Conservation (phyloP, 2,888 invertebrate species). For the Ametastegia equiseti region DNA sequence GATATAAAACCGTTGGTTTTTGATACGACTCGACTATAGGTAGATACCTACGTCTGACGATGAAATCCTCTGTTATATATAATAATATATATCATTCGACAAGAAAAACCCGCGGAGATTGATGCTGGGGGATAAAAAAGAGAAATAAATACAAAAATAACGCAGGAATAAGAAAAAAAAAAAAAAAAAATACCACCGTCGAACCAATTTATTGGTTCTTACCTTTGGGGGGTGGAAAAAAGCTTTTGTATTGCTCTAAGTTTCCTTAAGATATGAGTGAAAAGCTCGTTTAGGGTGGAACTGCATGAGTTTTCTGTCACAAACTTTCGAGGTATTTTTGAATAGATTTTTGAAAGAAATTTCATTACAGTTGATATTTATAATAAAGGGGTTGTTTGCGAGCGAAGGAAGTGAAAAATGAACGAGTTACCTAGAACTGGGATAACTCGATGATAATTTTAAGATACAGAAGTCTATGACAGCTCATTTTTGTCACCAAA, state of each 20-base stretch:
- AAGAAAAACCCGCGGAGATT: not conserved
- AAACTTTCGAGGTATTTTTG: too few species aligned
- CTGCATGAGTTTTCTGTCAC: too few species aligned
- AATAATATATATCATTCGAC: not conserved
- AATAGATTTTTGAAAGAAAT: too few species aligned
- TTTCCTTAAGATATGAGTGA: not conserved
- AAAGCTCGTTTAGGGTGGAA: too few species aligned
- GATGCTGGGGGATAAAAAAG: not conserved
- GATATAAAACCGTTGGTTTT: slow-evolving; percentile 3
- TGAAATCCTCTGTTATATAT: not conserved
- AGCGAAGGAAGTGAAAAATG: too few species aligned
- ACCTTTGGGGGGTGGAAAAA: not conserved
- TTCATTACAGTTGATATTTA: too few species aligned
- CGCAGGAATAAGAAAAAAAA: not conserved
- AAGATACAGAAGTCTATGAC: too few species aligned
- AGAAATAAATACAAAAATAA: not conserved
- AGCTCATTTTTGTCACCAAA: too few species aligned
- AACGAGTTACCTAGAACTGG: too few species aligned
- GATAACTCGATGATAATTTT: too few species aligned
- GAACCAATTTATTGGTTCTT: not conserved
- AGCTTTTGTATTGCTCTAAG: not conserved
- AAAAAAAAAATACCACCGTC: not conserved
- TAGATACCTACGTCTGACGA: not conserved
- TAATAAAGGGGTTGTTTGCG: too few species aligned
- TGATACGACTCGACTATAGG: too few species aligned